A percentile compares a stretch with the other conserved stretches of the same genome.
Evolutionary conservation across 2,113 vertebrate species (phyloP).

Genomic region (Cephalopterus ornatus): DNA sequence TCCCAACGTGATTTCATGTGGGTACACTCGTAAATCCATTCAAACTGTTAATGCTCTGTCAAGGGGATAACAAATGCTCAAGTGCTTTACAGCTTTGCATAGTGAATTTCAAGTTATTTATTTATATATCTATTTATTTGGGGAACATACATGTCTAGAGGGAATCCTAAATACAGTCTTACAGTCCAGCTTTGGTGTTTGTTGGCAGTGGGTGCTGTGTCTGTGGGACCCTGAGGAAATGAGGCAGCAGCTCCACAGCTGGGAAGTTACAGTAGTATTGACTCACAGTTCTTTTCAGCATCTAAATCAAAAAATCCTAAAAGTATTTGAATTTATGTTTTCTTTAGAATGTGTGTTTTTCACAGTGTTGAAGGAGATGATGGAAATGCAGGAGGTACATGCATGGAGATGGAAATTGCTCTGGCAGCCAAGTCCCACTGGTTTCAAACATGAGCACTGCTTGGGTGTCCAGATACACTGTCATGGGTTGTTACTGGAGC

Average conservation of each 20-base stretch:
- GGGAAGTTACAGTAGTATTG: background rate
- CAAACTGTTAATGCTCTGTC: background rate
- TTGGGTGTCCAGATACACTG: background rate
- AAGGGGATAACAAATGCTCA: background rate
- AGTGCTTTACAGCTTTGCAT: slow-evolving; percentile 36
- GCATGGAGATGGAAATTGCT: background rate
- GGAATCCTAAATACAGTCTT: background rate
- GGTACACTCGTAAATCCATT: background rate
- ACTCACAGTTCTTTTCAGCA: background rate
- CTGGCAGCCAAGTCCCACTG: background rate
- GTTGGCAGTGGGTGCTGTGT: background rate
- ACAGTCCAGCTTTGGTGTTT: background rate
- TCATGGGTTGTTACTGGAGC: background rate
- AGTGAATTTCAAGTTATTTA: slow-evolving; percentile 25
- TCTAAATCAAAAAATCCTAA: background rate
- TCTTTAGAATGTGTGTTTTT: background rate
- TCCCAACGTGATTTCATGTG: background rate
- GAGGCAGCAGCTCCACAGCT: background rate
- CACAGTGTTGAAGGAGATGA: background rate
- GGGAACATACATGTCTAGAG: background rate
- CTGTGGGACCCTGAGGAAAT: background rate
- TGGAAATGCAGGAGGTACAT: background rate
- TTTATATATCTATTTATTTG: background rate
- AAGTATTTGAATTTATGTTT: background rate
- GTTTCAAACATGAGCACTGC: background rate